Conservation (phyloP, 2,113 vertebrate genomes). For the Limnothrissa miodon region DNA sequence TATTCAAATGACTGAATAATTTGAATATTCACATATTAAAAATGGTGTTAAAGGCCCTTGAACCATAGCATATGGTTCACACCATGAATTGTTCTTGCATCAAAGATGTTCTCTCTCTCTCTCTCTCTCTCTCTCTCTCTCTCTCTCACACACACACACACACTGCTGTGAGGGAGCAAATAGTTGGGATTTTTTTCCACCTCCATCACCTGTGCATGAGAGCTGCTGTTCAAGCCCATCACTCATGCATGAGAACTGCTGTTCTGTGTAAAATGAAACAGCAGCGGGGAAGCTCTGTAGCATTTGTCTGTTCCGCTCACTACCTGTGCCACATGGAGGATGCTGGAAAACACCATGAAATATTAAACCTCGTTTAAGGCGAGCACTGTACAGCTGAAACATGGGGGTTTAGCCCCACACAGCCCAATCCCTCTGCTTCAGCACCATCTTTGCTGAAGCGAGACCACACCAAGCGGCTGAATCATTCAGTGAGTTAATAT, state of each 20-base stretch:
- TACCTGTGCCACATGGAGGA: neutral
- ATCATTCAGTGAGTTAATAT: conserved; percentile 16
- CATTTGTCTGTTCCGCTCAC: neutral
- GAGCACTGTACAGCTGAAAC: neutral
- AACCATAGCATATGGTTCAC: neutral
- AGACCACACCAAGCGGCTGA: neutral
- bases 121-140: too few species aligned
- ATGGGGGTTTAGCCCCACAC: neutral
- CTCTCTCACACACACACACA: neutral
- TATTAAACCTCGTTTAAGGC: neutral
- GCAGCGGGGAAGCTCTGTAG: neutral
- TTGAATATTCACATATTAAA: too few species aligned
- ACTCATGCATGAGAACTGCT: neutral
- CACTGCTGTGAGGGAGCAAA: neutral
- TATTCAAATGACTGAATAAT: too few species aligned
- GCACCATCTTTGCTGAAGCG: neutral
- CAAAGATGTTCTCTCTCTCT: neutral
- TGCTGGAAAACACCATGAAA: neutral
- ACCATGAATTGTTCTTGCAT: neutral
- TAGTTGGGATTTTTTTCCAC: neutral
- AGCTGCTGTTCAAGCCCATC: neutral
- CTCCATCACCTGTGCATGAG: neutral
- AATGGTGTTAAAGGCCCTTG: too few species aligned
- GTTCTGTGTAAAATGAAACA: neutral
- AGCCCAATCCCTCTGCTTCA: neutral